A percentile compares a stretch with the other conserved stretches of the same genome.
These are phyloP conservation scores for Oithona nana DNA, from an alignment of 2,888 invertebrate species.

Conservation along the genomic window DNA sequence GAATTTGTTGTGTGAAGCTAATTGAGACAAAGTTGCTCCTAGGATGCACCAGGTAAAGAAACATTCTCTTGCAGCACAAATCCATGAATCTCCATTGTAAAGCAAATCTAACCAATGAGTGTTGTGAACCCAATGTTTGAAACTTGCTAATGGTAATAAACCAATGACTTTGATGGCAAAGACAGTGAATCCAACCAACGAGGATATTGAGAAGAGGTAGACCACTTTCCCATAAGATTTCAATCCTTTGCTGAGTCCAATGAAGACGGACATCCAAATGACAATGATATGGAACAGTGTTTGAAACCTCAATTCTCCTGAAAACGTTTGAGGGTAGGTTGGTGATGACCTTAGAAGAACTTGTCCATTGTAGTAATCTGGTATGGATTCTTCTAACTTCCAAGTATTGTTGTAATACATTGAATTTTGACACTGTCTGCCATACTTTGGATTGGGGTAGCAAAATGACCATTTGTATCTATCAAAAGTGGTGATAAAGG, in stretches of 20 bases:
- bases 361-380: slow-evolving; percentile 52
- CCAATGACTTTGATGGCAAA: slow-evolving; percentile 53
- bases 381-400: slow-evolving; percentile 46
- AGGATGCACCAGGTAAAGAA: slow-evolving; percentile 73
- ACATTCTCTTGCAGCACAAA: slow-evolving; percentile 67
- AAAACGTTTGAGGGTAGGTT: neutral
- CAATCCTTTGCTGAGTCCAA: slow-evolving; percentile 66
- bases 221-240: slow-evolving; percentile 66
- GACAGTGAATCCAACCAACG: slow-evolving; percentile 51
- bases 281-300: slow-evolving; percentile 73
- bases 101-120: slow-evolving; percentile 70
- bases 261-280: slow-evolving; percentile 73
- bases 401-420: slow-evolving; percentile 13
- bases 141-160: slow-evolving; percentile 43
- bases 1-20: slow-evolving; percentile 24
- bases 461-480: slow-evolving; percentile 50
- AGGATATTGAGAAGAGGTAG: slow-evolving; percentile 54
- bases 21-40: slow-evolving; percentile 57
- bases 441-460: neutral
- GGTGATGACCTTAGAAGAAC: slow-evolving; percentile 44
- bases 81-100: slow-evolving; percentile 63
- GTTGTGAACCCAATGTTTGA: slow-evolving; percentile 44
- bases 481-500: slow-evolving; percentile 54
- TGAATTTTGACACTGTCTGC: neutral
- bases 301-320: slow-evolving; percentile 53